Percentiles rank a stretch among this genome's conserved stretches.
phyloP scores from a whole-genome alignment of 2,797 vertebrate genomes.

The Pelochelys cantorii region DNA sequence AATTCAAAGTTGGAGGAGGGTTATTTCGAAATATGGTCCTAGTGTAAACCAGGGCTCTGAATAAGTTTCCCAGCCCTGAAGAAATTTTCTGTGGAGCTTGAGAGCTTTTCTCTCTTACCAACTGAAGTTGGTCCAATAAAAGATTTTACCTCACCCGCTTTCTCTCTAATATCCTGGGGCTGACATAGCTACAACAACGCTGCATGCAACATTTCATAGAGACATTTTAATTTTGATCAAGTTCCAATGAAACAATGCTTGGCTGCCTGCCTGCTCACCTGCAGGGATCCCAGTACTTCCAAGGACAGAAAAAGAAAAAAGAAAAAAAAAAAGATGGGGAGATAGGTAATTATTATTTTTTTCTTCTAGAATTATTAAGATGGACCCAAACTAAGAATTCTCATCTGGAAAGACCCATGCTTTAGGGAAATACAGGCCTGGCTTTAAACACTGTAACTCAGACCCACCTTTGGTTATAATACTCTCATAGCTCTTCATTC shows the following conservation, averaged over 20 bases:
- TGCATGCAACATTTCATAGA: too few species aligned
- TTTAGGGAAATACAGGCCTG: background rate
- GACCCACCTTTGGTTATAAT: background rate
- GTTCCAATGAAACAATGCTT: too few species aligned
- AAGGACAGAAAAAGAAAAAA: background rate
- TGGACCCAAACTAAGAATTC: background rate
- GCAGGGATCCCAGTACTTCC: background rate
- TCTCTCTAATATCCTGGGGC: too few species aligned
- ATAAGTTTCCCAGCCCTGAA: background rate
- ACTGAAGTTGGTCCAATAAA: background rate
- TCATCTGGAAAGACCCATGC: constrained; percentile 6
- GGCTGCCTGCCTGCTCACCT: too few species aligned
- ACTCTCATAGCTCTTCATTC: background rate
- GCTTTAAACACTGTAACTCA: background rate
- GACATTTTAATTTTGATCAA: too few species aligned
- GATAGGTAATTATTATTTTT: background rate
- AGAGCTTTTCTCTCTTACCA: background rate
- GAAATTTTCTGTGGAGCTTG: background rate
- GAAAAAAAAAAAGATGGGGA: background rate
- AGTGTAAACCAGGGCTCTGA: too few species aligned
- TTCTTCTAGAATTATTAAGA: background rate
- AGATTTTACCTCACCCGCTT: too few species aligned
- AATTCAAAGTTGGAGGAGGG: too few species aligned
- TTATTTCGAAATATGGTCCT: too few species aligned
- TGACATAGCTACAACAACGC: too few species aligned